Conservation (phyloP, 2,113 vertebrate genomes). For the Periophthalmus modestus region DNA sequence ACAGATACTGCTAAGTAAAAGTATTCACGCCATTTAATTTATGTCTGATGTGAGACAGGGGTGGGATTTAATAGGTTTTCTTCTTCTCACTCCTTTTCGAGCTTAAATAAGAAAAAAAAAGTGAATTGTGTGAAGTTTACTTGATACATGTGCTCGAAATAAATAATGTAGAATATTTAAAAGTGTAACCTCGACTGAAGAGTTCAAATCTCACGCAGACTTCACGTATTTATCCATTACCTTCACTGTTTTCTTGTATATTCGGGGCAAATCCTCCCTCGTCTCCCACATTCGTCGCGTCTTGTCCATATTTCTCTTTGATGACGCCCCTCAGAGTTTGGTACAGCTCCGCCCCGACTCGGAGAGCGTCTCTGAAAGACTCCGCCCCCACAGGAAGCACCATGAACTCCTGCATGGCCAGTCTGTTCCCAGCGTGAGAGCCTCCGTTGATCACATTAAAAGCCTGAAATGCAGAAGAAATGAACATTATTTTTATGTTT, state of each 20-base stretch:
- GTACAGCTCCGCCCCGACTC: conserved; percentile 89
- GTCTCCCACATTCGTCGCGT: conserved; percentile 91
- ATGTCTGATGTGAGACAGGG: no score
- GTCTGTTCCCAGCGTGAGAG: conserved; percentile 89
- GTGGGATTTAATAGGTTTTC: no score
- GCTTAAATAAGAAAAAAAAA: no score
- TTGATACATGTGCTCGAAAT: no score
- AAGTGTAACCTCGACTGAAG: no score
- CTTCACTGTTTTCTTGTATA: conserved; percentile 94
- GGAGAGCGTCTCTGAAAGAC: conserved; percentile 89
- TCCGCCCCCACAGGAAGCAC: conserved; percentile 91
- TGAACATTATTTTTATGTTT: neutral
- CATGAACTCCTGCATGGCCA: conserved; percentile 96
- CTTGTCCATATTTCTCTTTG: conserved; percentile 92
- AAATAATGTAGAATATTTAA: no score
- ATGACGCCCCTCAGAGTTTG: conserved; percentile 91
- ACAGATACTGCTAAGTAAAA: no score
- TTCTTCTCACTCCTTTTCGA: no score
- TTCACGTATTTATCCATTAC: conserved; percentile 70
- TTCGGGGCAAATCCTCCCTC: conserved; percentile 93
- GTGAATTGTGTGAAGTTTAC: no score
- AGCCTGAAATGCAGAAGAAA: conserved; percentile 71
- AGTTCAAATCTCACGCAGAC: no score
- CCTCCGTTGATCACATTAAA: conserved; percentile 94
- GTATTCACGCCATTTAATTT: no score